These are phyloP conservation scores for Australoheros facetus DNA, from an alignment of 2,797 vertebrate species.

Conservation along the genomic window DNA sequence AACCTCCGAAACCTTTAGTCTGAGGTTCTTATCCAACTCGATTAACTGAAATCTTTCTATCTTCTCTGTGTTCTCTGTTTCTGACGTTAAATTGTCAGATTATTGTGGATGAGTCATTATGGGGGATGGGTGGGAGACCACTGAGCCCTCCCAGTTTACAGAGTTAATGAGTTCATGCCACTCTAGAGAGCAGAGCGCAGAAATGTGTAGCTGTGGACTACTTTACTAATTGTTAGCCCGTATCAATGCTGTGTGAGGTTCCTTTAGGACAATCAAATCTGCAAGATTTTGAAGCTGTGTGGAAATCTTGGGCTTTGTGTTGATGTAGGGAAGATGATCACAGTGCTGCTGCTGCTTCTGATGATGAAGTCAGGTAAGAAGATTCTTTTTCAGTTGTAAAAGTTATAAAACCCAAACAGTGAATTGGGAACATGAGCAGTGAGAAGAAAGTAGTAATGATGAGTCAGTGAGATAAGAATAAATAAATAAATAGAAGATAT, in stretches of 20 bases:
- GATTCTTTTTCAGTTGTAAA: background rate
- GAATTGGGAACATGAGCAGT: background rate
- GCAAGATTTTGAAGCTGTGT: background rate
- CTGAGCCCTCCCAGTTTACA: background rate
- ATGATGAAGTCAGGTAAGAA: conserved; percentile 33
- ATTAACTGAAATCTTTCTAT: background rate
- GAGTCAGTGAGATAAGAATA: too few species aligned
- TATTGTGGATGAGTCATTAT: background rate
- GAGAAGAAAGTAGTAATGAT: background rate
- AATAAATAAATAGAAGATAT: background rate
- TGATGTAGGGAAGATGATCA: conserved; percentile 15
- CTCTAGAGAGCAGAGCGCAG: background rate
- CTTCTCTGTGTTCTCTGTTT: background rate
- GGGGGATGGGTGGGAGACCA: background rate
- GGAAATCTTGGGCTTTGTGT: background rate
- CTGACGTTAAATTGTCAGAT: background rate
- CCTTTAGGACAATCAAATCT: too few species aligned
- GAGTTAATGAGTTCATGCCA: accelerated
- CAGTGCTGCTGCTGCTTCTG: conserved; percentile 30
- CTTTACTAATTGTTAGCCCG: background rate
- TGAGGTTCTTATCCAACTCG: background rate
- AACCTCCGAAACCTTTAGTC: too few species aligned
- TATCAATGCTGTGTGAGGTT: too few species aligned
- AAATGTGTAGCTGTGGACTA: background rate
- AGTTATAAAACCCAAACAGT: background rate